A percentile compares a stretch with the other conserved stretches of the same genome.
phyloP scores from a whole-genome alignment of 1,140 invertebrate genomes.

The Cherax destructor region DNA sequence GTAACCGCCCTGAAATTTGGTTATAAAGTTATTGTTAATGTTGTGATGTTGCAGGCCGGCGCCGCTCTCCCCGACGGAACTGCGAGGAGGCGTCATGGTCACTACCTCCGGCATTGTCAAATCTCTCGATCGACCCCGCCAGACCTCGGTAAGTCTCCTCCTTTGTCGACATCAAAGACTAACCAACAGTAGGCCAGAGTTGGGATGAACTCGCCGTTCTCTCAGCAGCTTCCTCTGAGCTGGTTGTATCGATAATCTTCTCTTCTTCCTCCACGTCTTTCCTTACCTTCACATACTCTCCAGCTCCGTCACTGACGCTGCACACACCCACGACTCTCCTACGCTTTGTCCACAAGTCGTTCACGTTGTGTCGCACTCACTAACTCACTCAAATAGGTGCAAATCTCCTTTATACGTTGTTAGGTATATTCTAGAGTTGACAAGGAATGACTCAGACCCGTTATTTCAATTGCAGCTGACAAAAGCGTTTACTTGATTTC shows the following conservation, averaged over 20 bases:
- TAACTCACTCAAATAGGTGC: too few relatives aligned
- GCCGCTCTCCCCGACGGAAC: slow-evolving; percentile 57
- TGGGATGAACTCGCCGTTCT: background rate
- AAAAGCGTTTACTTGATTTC: too few relatives aligned
- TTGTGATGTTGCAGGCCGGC: slow-evolving; percentile 31
- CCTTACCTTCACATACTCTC: background rate
- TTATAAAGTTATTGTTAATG: background rate
- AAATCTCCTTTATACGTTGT: too few relatives aligned
- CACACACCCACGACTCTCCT: background rate
- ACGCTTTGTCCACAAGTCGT: too few relatives aligned
- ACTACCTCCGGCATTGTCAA: slow-evolving; percentile 53
- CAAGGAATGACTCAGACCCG: too few relatives aligned
- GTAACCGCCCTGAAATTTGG: background rate
- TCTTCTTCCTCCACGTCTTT: background rate
- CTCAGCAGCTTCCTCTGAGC: background rate
- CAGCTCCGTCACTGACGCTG: background rate
- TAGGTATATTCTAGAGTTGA: too few relatives aligned
- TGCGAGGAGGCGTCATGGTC: slow-evolving; percentile 55
- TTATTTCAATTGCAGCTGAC: too few relatives aligned
- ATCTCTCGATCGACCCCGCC: slow-evolving; percentile 55
- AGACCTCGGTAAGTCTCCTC: slow-evolving; percentile 61
- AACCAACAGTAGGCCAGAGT: background rate
- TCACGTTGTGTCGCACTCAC: too few relatives aligned
- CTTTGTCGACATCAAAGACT: background rate
- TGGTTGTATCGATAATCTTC: background rate